phyloP scores from a whole-genome alignment of 2,113 vertebrate genomes.

The Salvator merianae region DNA sequence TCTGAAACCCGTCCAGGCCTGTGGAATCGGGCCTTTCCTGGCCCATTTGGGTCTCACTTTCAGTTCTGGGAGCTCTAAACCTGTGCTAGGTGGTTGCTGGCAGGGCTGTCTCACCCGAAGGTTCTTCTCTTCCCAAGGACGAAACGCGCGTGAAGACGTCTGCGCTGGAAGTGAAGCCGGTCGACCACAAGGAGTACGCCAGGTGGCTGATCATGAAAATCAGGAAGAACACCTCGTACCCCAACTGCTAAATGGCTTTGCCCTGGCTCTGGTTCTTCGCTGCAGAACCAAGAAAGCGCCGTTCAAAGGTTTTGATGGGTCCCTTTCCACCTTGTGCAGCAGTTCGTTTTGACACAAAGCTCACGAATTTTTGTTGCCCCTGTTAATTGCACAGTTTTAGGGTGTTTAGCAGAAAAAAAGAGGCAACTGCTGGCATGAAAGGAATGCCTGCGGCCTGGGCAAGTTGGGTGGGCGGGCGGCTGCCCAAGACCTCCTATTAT shows the following conservation, averaged over 20 bases:
- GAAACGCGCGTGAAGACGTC: constrained; percentile 95
- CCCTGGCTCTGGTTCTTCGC: neutral
- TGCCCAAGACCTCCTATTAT: neutral
- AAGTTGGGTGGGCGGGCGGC: neutral
- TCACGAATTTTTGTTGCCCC: neutral
- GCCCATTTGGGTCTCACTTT: constrained; percentile 6
- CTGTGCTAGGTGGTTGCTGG: constrained; percentile 23
- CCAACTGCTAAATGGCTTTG: constrained; percentile 36
- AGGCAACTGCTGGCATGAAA: neutral
- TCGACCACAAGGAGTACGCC: constrained; percentile 91
- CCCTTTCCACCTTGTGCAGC: neutral
- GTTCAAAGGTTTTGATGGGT: neutral
- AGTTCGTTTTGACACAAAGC: neutral
- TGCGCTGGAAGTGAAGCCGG: constrained; percentile 87
- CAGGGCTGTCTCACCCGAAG: neutral
- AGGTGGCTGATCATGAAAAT: constrained; percentile 89
- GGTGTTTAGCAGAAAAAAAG: no score
- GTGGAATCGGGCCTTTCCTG: neutral
- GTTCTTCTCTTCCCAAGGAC: constrained; percentile 76
- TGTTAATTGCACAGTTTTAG: neutral
- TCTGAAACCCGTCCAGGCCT: neutral
- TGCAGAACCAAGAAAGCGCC: neutral
- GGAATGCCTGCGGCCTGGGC: neutral
- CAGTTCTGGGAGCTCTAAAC: neutral
- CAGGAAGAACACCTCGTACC: constrained; percentile 75